Evolutionary conservation across 2,888 invertebrate species (phyloP), one percentile per base, ranked within the genome.

Genomic region (Apamea crenata): DNA sequence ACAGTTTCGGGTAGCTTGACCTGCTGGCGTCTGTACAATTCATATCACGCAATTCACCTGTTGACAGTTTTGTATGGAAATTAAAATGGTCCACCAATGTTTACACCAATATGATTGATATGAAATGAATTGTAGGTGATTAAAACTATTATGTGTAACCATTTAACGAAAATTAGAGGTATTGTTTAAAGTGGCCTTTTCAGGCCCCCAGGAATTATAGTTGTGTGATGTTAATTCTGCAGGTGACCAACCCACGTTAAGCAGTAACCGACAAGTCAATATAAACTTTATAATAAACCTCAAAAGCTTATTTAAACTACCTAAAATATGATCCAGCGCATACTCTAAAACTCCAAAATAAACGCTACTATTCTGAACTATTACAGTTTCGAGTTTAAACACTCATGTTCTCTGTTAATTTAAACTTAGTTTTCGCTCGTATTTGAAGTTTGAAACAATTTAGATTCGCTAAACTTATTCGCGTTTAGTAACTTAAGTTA

Each of bases 361-460:
- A 85, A 87, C 82, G n/a, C 32, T 29, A 44, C 40, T 36, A 50
- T 85, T 70, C 77, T 65, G 65, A 83, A 80, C 74, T 80, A 76
- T 80, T 76, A 80, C 86, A 69, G 74, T 83, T 85, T 66, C 67
- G 25, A 88, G 86, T 87, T 80, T 78, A 88, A 84, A 80, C 88
- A 88, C 88, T 79, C 88, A 73, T 79, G 83, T 76, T 86, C 76
- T 63, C 56, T 88, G 87, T 87, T 87, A 87, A 87, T 87, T 87
- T 87, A 88, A 87, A 87, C 78, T 88, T 86, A 29, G 83, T 80
- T 80, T 74, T 73, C 70, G 77, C 86, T 88, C 67, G 82, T 80
- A 86, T 88, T 84, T 87, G 85, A 88, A 87, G 87, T 91, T 84
- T 78, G 80, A 87, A 90, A 90, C 91, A 88, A 91, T 91, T 90